Evolutionary conservation across 1,140 invertebrate genomes (phyloP), one percentile per base, ranked within the genome.

Genomic region (Drosophila azteca): DNA sequence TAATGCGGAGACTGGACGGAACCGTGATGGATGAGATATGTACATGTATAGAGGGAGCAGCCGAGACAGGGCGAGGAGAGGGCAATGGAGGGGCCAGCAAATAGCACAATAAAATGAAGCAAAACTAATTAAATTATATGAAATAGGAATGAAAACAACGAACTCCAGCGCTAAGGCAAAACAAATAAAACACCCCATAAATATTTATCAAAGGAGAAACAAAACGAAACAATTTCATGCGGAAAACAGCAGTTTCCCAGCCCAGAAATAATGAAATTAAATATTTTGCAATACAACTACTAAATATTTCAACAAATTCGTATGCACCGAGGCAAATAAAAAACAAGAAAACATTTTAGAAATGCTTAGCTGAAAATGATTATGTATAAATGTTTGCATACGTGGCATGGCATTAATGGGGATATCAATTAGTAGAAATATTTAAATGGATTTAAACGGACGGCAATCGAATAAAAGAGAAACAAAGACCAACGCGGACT

Each of bases 71-170:
- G 17, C 6, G 29, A 46, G 29, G 26, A 41, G 57, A 20, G 17
- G 43, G n/a, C 7, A 45, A 6, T n/a, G 22, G 6, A 52, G 55
- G 13, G 67, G 31, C 43, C 35, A 49, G 41, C 24, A 66, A 49
- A 65, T 66, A 52, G 49, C 35, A 44, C 55, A 73, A 67, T 69
- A 85, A 85, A 84, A 51, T 81, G 64, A 77, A 74, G 81, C 78
- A 67, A 81, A 81, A 81, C 81, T 81, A 85, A 85, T 85, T 87
- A 71, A 85, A 85, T 85, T 85, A 87, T 81, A 87, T 87, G 60
- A 74, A 39, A 39, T 81, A 62, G 48, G 65, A 87, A 74, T 70
- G 77, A 77, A 87, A 85, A 82, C 80, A 80, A 74, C 51, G 24
- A 73, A 26, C 41, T 59, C 44, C 5, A 61, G 39, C 65, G 31